A percentile compares a stretch with the other conserved stretches of the same genome.
phyloP scores from a whole-genome alignment of 2,888 invertebrate genomes.

The Lycia hirtaria region DNA sequence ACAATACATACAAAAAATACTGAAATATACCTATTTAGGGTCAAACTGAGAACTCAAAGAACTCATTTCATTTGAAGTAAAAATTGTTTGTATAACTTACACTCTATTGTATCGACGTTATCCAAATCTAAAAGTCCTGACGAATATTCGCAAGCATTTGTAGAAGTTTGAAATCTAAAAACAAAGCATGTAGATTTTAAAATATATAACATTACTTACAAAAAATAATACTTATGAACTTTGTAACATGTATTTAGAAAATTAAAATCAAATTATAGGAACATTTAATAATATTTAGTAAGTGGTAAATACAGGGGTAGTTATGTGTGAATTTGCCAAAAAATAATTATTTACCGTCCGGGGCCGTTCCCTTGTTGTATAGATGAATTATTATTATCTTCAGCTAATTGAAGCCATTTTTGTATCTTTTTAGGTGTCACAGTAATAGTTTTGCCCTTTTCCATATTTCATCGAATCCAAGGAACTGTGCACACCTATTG shows the following conservation, averaged over 20 bases:
- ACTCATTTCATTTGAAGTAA: too few species aligned
- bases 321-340: too few species aligned
- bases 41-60: too few species aligned
- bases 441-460: constrained; percentile 69
- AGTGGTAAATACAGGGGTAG: too few species aligned
- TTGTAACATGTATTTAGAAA: too few species aligned
- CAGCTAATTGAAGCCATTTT: constrained; percentile 71
- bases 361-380: constrained; percentile 49
- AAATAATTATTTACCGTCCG: constrained; percentile 33
- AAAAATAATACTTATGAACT: too few species aligned
- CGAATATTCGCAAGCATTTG: constrained; percentile 60
- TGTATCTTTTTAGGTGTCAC: constrained; percentile 76
- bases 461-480: constrained; percentile 50
- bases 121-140: constrained; percentile 77
- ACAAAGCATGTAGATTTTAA: not conserved
- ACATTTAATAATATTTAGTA: too few species aligned
- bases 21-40: too few species aligned
- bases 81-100: constrained; percentile 51
- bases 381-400: constrained; percentile 69
- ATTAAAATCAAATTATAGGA: too few species aligned
- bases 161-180: constrained; percentile 33
- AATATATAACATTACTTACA: too few species aligned
- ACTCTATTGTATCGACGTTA: constrained; percentile 55
- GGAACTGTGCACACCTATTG: not conserved
- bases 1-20: too few species aligned